Conservation (phyloP, 2,113 vertebrate genomes). For the Perccottus glenii region DNA sequence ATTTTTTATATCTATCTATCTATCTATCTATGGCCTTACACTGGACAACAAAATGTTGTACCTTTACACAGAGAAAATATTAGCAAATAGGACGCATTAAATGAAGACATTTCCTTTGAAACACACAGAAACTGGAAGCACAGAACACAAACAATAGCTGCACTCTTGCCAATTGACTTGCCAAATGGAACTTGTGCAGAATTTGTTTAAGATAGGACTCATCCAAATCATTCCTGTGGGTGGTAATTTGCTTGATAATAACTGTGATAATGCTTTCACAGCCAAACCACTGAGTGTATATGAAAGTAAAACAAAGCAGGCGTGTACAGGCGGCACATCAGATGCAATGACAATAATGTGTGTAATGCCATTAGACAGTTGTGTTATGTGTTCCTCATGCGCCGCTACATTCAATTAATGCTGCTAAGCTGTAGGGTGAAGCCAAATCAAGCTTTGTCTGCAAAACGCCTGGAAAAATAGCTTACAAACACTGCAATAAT, state of each 20-base stretch:
- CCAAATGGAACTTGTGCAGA: slow-evolving; percentile 14
- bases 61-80: too few relatives aligned
- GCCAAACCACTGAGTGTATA: slow-evolving; percentile 23
- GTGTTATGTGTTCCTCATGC: slow-evolving; percentile 45
- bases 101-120: slow-evolving; percentile 7
- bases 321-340: neutral
- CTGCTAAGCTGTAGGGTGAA: slow-evolving; percentile 38
- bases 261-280: slow-evolving; percentile 50
- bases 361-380: slow-evolving; percentile 53
- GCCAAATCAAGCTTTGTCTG: slow-evolving; percentile 62
- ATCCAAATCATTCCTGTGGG: slow-evolving; percentile 29
- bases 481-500: slow-evolving; percentile 39
- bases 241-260: slow-evolving; percentile 48
- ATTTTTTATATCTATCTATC: too few relatives aligned
- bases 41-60: too few relatives aligned
- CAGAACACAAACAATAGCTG: slow-evolving; percentile 17
- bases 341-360: slow-evolving; percentile 13
- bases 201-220: slow-evolving; percentile 22
- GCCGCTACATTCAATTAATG: slow-evolving; percentile 49
- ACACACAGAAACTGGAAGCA: neutral
- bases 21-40: too few relatives aligned
- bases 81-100: neutral
- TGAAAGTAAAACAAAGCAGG: slow-evolving; percentile 25
- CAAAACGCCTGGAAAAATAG: slow-evolving; percentile 57
- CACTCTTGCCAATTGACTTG: slow-evolving; percentile 4